Evolutionary conservation across 2,888 invertebrate species (phyloP).

Genomic region (Phortica magna): DNA sequence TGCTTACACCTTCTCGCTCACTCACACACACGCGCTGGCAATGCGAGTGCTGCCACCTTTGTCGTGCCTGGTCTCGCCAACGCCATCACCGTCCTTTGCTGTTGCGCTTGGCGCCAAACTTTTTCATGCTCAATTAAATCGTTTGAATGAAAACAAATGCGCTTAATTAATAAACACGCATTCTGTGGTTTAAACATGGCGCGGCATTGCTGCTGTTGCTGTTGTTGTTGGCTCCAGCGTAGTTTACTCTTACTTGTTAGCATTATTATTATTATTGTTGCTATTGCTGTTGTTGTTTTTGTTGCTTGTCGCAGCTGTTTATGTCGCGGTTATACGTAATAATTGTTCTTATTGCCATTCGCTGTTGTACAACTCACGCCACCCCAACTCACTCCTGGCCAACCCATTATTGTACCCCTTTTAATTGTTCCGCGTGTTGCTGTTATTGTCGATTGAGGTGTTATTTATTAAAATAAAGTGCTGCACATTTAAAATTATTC

Average conservation of each 20-base stretch:
- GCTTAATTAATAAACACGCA: conserved; percentile 79
- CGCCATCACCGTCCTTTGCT: conserved; percentile 34
- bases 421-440: conserved; percentile 35
- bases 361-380: conserved; percentile 30
- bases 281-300: conserved; percentile 19
- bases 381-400: background rate
- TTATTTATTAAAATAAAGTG: conserved; percentile 64
- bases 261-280: conserved; percentile 9
- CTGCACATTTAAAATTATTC: conserved; percentile 51
- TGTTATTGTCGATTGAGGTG: conserved; percentile 29
- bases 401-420: conserved; percentile 37
- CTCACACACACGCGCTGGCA: too few species aligned
- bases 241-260: conserved; percentile 21
- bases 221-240: conserved; percentile 2
- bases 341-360: conserved; percentile 50
- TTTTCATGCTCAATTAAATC: conserved; percentile 75
- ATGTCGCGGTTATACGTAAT: conserved; percentile 61
- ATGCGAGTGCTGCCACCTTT: conserved; percentile 28
- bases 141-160: conserved; percentile 78
- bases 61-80: background rate
- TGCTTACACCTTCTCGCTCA: background rate
- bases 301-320: conserved; percentile 64
- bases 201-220: conserved; percentile 1
- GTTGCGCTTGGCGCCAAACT: conserved; percentile 67
- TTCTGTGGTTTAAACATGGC: conserved; percentile 73